phyloP scores from a whole-genome alignment of 2,888 invertebrate species.

The Teinopalpus imperialis region DNA sequence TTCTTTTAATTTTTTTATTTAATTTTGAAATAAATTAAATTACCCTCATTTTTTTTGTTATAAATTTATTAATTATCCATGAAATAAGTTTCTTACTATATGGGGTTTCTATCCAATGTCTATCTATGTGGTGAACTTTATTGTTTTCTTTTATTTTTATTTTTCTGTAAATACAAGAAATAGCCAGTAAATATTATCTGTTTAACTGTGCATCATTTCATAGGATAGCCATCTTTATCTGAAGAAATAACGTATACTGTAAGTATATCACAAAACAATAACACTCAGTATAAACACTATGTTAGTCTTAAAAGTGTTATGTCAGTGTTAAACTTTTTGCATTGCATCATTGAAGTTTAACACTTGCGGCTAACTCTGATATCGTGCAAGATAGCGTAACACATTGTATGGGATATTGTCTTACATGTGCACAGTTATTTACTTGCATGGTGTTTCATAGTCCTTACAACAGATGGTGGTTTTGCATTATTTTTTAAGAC shows the following conservation, averaged over 20 bases:
- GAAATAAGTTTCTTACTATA: slow-evolving; percentile 29
- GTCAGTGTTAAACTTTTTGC: slow-evolving; percentile 49
- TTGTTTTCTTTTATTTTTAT: slow-evolving; percentile 56
- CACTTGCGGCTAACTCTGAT: slow-evolving; percentile 58
- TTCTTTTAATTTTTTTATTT: slow-evolving; percentile 8
- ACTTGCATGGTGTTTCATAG: slow-evolving; percentile 73
- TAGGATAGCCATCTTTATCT: slow-evolving; percentile 86
- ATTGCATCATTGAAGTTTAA: slow-evolving; percentile 53
- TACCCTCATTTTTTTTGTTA: slow-evolving; percentile 37
- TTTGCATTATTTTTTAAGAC: slow-evolving; percentile 41
- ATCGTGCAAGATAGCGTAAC: slow-evolving; percentile 32
- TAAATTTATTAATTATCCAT: slow-evolving; percentile 34
- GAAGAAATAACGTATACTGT: slow-evolving; percentile 82
- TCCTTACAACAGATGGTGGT: slow-evolving; percentile 69
- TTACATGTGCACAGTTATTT: slow-evolving; percentile 57
- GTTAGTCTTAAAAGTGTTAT: slow-evolving; percentile 73
- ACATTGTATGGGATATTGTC: slow-evolving; percentile 43
- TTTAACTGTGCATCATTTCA: slow-evolving; percentile 89
- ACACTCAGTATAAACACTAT: slow-evolving; percentile 78
- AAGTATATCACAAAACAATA: slow-evolving; percentile 81
- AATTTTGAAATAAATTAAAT: slow-evolving; percentile 32
- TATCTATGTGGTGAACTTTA: slow-evolving; percentile 31
- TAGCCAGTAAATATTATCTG: slow-evolving; percentile 87
- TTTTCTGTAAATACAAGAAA: slow-evolving; percentile 80
- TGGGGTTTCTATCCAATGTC: slow-evolving; percentile 9